Evolutionary conservation across 2,888 invertebrate genomes (phyloP).

Genomic region (Timandra comae): DNA sequence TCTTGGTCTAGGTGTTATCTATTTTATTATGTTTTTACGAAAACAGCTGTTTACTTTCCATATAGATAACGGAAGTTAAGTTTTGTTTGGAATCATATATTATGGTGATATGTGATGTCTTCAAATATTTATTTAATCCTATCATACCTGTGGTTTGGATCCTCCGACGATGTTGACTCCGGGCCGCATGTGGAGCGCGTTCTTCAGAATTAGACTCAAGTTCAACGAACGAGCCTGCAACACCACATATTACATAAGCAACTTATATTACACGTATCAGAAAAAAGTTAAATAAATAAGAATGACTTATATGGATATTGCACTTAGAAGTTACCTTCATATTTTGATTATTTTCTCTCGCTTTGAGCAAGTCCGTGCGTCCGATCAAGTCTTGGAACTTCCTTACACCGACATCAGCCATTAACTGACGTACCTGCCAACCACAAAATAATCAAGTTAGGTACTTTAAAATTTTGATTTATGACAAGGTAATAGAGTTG

Average conservation of each 20-base stretch:
- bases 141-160: slow-evolving; percentile 82
- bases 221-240: slow-evolving; percentile 84
- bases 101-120: background rate
- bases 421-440: slow-evolving; percentile 86
- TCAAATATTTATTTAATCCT: too few relatives aligned
- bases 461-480: background rate
- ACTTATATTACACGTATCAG: background rate
- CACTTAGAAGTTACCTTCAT: slow-evolving; percentile 77
- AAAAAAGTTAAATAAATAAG: background rate
- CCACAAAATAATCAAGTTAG: background rate
- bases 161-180: slow-evolving; percentile 94
- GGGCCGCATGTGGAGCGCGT: slow-evolving; percentile 92
- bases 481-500: background rate
- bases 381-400: slow-evolving; percentile 94
- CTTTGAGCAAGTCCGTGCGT: slow-evolving; percentile 90
- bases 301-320: too few relatives aligned
- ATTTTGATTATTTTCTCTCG: slow-evolving; percentile 81
- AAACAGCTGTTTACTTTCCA: too few relatives aligned
- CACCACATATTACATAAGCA: background rate
- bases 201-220: slow-evolving; percentile 89
- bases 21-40: too few relatives aligned
- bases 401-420: slow-evolving; percentile 93
- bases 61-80: too few relatives aligned
- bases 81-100: background rate
- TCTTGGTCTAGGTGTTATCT: too few relatives aligned